Evolutionary conservation across 2,113 vertebrate genomes (phyloP).

Genomic region (Dolichotis patagonum): DNA sequence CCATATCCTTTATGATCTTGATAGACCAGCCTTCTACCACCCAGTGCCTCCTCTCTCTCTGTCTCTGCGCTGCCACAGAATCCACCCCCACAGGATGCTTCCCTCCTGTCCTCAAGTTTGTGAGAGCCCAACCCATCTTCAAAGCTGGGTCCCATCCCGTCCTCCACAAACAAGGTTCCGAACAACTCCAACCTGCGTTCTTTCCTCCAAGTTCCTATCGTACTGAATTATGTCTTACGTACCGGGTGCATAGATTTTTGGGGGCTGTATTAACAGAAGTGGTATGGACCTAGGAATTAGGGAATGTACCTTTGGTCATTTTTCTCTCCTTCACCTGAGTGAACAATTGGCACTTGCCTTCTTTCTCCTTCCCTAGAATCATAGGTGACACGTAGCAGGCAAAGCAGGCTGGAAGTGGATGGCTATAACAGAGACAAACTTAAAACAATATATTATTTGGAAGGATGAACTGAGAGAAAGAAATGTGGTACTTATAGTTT

Average conservation of each 20-base stretch:
- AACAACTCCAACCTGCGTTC: neutral
- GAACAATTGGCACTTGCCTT: neutral
- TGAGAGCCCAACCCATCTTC: neutral
- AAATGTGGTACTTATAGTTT: neutral
- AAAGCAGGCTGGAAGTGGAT: neutral
- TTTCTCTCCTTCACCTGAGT: constrained; percentile 3
- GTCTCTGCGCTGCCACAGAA: neutral
- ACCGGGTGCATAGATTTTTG: neutral
- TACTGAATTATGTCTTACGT: neutral
- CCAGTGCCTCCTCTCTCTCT: neutral
- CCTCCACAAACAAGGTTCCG: neutral
- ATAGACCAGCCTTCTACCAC: neutral
- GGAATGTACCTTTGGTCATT: neutral
- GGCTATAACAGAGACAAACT: neutral
- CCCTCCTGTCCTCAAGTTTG: neutral
- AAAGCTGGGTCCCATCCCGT: neutral
- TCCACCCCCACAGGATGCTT: neutral
- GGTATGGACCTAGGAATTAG: neutral
- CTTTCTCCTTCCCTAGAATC: neutral
- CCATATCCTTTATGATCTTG: neutral
- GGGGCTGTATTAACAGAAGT: neutral
- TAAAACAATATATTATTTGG: neutral
- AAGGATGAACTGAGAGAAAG: neutral
- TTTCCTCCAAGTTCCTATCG: neutral
- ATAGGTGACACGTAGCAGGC: neutral